Base-by-base conservation (phyloP, 1,140 invertebrate species). In the Arion vulgaris region DNA sequence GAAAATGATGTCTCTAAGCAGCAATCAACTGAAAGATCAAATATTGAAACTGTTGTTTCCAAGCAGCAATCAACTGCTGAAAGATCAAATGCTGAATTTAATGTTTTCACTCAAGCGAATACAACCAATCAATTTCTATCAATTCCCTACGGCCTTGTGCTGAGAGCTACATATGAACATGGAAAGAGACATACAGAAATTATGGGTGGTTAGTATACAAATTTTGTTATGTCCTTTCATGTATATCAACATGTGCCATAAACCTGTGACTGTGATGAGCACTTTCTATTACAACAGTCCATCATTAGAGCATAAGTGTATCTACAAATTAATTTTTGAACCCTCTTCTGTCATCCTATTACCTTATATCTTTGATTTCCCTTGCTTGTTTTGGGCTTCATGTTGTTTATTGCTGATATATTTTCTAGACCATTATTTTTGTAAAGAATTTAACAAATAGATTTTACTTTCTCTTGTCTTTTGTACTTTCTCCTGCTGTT, bases 111-210 rank as follows among this genome's bases (percentile, higher is more conserved):
- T 62, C 82, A 84, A 41, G 73, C 85, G 1, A 87, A 85, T 76
- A 87, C 86, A 34, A 89, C 89, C 23, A 85, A 88, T 26, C 75
- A 90, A 51, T 91, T 85, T 81, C 85, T 86, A 11, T 85, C 81
- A 0, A 62, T 92, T 73, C 86, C 88, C 9, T 90, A 87, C 87
- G 90, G 89, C 11, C 85, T 91, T 69, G 87, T 90, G 34, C 87
- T 86, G 0, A 87, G 85, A 73, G 86, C 86, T 15, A 86, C 86
- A 11, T 92, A 91, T 83, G 88, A 89, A 81, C 91, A 92, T 86
- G 87, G 86, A 15, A 90, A 87, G 51, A 87, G 85, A 71, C 85
- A 87, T 77, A 82, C 89, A 41, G 88, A 91, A 83, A 90, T 92
- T 38, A 92, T 92, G 89, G 90, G 89, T 84, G 87, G 91, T 91